Evolutionary conservation across 2,888 invertebrate species (phyloP), one percentile per base, ranked within the genome.

Genomic region (Diplolepis rosae): DNA sequence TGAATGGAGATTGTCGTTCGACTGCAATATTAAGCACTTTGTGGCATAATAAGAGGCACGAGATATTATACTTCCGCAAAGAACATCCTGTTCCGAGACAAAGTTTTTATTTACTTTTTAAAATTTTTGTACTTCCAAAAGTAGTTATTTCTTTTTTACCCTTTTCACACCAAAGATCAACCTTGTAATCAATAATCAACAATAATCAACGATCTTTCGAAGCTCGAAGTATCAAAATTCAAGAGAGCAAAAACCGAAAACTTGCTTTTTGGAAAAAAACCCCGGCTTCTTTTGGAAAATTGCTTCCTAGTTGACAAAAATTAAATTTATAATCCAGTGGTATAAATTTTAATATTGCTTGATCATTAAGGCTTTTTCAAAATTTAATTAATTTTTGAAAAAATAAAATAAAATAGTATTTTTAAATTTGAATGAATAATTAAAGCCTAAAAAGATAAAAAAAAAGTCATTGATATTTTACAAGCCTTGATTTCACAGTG

Each of bases 1-100:
- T 61, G 61, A 61, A 61, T 61, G 61, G 61, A 61, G 61, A 61
- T 61, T 61, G 61, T 61, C 61, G 61, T 61, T 61, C 61, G 39
- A 61, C 61, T 61, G 61, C 61, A 61, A 61, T 61, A 61, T 61
- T 39, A 61, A 61, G 61, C 61, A 61, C 61, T 61, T 61, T 61
- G 61, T 61, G 61, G 61, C 61, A 61, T 56, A 61, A 61, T 61
- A 61, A 35, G 61, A 61, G 61, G 61, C 61, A 61, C 61, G 61
- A 61, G 61, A 61, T 61, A 61, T 61, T 61, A 39, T 39, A 61
- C 61, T 61, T 61, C 61, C 61, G 61, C 61, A 61, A 61, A 61
- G 61, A 61, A 61, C 61, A 61, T 61, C 61, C 39, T 61, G 61
- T 61, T 61, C 61, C 61, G 61, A 61, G 61, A 61, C 61, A 61